phyloP scores from a whole-genome alignment of 2,797 vertebrate species.

The Chrosomus eos region DNA sequence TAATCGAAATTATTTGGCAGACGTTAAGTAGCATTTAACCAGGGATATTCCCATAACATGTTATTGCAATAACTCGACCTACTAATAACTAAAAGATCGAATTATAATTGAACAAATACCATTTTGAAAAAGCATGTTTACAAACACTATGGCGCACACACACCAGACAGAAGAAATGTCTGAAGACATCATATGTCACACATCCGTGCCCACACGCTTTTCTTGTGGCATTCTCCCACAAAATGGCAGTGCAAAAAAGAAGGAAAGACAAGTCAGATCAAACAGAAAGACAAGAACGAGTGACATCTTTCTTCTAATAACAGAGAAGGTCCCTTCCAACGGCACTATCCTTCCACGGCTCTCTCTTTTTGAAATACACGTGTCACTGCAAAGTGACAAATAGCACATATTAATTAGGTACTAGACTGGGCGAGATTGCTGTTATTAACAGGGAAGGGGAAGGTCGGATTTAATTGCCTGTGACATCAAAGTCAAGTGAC shows the following conservation, averaged over 20 bases:
- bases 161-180: constrained; percentile 6
- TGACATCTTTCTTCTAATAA: constrained; percentile 82
- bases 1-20: background rate
- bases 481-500: constrained; percentile 99
- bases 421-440: constrained; percentile 98
- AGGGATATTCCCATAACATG: background rate
- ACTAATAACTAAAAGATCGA: background rate
- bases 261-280: constrained; percentile 53
- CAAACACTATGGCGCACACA: constrained; percentile 15
- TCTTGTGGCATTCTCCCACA: constrained; percentile 44
- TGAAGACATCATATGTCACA: constrained; percentile 41
- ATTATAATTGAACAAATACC: constrained; percentile 13
- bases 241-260: constrained; percentile 47
- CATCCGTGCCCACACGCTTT: constrained; percentile 8
- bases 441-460: constrained; percentile 99
- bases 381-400: constrained; percentile 99
- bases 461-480: constrained; percentile 99
- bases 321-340: constrained; percentile 72
- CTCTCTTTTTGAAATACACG: constrained; percentile 91
- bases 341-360: constrained; percentile 66
- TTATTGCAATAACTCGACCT: background rate
- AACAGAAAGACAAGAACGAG: constrained; percentile 51
- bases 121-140: constrained; percentile 11
- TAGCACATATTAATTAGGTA: constrained; percentile 99
- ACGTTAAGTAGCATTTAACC: background rate